Evolutionary conservation across 2,113 vertebrate genomes (phyloP), one percentile per base, ranked within the genome.

Genomic region (Centropus bengalensis): DNA sequence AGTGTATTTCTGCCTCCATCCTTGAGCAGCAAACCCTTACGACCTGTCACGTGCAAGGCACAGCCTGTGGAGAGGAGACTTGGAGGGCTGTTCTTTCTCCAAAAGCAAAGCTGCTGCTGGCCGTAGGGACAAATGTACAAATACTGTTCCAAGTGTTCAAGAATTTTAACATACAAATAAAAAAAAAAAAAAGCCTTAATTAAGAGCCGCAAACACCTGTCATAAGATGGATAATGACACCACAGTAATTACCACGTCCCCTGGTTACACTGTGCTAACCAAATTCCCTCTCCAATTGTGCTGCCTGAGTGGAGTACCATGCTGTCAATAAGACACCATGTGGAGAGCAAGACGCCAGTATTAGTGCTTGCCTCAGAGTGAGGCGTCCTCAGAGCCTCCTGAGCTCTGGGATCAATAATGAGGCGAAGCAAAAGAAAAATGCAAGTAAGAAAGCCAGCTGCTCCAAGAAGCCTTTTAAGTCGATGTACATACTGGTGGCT

Each of bases 101-200:
- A 36, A 55, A 76, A 94, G 21, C 78, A 69, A 80, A 95, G 33
- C 63, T 92, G 67, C 70, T 94, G 45, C 74, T 80, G 75, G 42
- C 55, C 67, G 12, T 14, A 84, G 40, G 44, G 28, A 80, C 63
- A 45, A 47, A 44, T 75, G 58, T 91, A 68, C 40, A 88, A 67
- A 83, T 32, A 40, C 10, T 10, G 12, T 26, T 64, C 30, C 27
- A 24, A 68, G 6, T 40, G 90, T 82, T 64, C 52, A 38, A 64
- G 47, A 89, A 69, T 86, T 86, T 73, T 58, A 62, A 68, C 33
- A 26, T 45, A 32, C 47, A 69, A 64, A 71, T 89, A 92, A 11
- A 64, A 95, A 88, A 82, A 91, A 91, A 92, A 11, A 64, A 95
- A 88, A 81, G n/a, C 49, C 60, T 83, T 76, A 49, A 87, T 85